A percentile compares a stretch with the other conserved stretches of the same genome.
Conservation (phyloP, 2,888 invertebrate genomes). For the Lingula anatina region DNA sequence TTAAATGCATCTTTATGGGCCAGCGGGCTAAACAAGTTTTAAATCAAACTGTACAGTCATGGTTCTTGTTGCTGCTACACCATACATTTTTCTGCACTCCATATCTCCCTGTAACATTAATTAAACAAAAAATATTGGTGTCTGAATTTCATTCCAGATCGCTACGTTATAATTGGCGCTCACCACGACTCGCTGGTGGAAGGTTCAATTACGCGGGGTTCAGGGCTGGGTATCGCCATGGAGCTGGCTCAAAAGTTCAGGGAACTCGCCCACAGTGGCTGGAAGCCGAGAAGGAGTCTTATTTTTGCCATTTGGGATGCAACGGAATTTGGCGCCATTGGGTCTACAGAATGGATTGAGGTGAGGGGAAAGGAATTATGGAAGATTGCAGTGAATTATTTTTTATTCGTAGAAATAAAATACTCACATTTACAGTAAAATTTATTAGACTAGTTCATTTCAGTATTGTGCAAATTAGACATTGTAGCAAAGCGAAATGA, state of each 20-base stretch:
- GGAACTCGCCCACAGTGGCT: slow-evolving; percentile 18
- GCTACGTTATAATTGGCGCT: slow-evolving; percentile 37
- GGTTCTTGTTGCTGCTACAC: too few species aligned
- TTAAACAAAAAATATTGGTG: too few species aligned
- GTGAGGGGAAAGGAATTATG: slow-evolving; percentile 15
- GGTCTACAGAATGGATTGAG: slow-evolving; percentile 40
- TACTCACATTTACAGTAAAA: too few species aligned
- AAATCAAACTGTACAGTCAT: too few species aligned
- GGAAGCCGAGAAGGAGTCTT: slow-evolving; percentile 33
- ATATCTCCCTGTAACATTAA: too few species aligned
- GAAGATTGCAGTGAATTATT: too few species aligned
- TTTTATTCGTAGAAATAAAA: too few species aligned
- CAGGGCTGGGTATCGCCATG: slow-evolving; percentile 32
- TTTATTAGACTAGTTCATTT: not conserved
- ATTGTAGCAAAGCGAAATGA: too few species aligned
- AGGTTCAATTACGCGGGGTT: slow-evolving; percentile 32
- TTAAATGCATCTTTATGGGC: too few species aligned
- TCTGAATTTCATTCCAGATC: slow-evolving; percentile 35
- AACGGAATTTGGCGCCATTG: slow-evolving; percentile 36
- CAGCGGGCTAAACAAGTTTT: too few species aligned
- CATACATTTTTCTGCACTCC: too few species aligned
- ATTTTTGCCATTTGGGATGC: slow-evolving; percentile 42
- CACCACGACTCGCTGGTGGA: slow-evolving; percentile 40
- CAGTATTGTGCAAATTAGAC: too few species aligned
- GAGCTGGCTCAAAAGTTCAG: slow-evolving; percentile 19